phyloP scores from a whole-genome alignment of 2,797 vertebrate genomes.

The Synaphobranchus kaupii region DNA sequence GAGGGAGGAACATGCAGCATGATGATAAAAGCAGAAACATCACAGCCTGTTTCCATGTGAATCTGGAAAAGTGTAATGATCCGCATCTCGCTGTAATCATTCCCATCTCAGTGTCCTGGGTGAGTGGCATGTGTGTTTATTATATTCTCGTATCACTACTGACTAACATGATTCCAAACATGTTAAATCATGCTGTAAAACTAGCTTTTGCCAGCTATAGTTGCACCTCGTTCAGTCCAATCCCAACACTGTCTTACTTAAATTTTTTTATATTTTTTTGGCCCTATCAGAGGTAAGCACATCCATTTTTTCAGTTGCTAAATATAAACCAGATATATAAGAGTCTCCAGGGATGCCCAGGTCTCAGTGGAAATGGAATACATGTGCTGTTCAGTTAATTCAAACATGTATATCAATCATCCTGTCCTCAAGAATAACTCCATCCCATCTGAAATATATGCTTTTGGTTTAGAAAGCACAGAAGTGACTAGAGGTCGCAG shows the following conservation, averaged over 20 bases:
- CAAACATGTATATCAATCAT: not conserved
- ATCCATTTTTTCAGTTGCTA: not conserved
- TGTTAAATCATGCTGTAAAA: not conserved
- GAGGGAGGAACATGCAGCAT: too few relatives aligned
- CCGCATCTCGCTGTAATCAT: too few relatives aligned
- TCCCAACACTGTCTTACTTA: not conserved
- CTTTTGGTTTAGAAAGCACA: not conserved
- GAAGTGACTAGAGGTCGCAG: slow-evolving; percentile 34
- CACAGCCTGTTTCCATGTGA: too few relatives aligned
- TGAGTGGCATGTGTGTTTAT: too few relatives aligned
- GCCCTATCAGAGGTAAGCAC: not conserved
- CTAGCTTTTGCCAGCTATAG: not conserved
- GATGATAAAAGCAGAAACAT: too few relatives aligned
- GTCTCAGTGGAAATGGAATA: not conserved
- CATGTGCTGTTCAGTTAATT: not conserved
- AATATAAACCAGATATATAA: not conserved
- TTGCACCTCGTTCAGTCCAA: not conserved
- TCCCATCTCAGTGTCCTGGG: too few relatives aligned
- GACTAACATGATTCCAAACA: too few relatives aligned
- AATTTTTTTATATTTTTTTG: not conserved
- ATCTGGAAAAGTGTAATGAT: too few relatives aligned
- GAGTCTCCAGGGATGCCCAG: too few relatives aligned
- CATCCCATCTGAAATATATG: too few relatives aligned
- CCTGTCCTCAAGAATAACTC: not conserved
- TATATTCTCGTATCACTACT: too few relatives aligned